phyloP scores from a whole-genome alignment of 2,888 invertebrate genomes.

The Sycophila texana region DNA sequence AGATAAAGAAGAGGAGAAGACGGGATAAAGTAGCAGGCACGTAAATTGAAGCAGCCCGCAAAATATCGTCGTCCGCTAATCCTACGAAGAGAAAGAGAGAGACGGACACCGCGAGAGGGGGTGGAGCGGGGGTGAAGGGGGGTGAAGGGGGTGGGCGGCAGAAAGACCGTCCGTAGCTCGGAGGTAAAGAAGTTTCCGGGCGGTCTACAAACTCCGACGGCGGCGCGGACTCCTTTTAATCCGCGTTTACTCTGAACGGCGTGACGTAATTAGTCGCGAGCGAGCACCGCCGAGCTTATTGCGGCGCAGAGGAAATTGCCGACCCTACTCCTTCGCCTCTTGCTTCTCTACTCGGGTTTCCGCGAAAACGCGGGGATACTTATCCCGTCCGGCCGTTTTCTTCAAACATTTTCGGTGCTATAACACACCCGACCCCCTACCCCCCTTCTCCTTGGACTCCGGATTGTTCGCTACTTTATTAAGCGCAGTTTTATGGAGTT shows the following conservation, averaged over 20 bases:
- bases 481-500: too few species aligned
- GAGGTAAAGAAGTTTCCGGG: conserved; percentile 62
- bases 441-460: too few species aligned
- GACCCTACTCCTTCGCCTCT: neutral
- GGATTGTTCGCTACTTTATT: too few species aligned
- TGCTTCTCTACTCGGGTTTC: neutral
- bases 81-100: conserved; percentile 15
- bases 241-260: conserved; percentile 73
- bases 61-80: conserved; percentile 51
- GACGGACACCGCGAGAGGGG: neutral
- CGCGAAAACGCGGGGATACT: too few species aligned
- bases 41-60: conserved; percentile 50
- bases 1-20: neutral
- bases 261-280: conserved; percentile 73
- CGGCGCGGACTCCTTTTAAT: conserved; percentile 71
- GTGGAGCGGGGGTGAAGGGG: too few species aligned
- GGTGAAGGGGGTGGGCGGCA: neutral
- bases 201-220: conserved; percentile 63
- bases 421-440: too few species aligned
- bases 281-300: conserved; percentile 63
- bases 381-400: neutral
- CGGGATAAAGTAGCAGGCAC: conserved; percentile 17
- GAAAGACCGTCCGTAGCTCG: conserved; percentile 55
- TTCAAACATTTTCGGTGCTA: conserved; percentile 6
- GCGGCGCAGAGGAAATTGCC: conserved; percentile 39